Conservation (phyloP, 2,113 vertebrate species). For the Cyanoderma ruficeps region DNA sequence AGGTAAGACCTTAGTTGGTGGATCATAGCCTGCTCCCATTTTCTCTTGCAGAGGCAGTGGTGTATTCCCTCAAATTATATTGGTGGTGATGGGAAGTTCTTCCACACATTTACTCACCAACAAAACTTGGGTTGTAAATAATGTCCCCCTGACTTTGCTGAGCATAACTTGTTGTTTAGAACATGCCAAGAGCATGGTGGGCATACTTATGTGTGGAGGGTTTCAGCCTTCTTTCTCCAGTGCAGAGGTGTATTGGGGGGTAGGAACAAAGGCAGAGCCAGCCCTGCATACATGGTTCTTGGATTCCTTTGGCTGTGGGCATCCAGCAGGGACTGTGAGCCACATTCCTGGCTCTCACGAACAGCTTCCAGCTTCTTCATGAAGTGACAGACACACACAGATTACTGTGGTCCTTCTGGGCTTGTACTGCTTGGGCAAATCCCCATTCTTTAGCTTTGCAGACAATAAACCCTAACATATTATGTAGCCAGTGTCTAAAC, state of each 20-base stretch:
- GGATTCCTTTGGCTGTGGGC: neutral
- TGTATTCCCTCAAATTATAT: neutral
- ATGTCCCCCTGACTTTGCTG: neutral
- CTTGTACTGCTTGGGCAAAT: neutral
- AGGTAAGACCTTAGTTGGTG: neutral
- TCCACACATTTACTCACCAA: neutral
- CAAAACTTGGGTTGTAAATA: neutral
- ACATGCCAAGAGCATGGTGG: neutral
- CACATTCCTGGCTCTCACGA: neutral
- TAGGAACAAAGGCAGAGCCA: neutral
- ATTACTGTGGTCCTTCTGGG: neutral
- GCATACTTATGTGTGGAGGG: rapidly evolving
- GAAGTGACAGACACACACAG: neutral
- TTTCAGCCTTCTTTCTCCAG: neutral
- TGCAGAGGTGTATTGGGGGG: neutral
- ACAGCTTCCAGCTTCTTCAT: neutral
- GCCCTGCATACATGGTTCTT: neutral
- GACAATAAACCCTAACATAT: neutral
- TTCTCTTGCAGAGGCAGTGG: neutral
- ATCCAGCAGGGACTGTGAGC: neutral
- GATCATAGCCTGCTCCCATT: neutral
- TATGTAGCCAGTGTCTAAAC: neutral
- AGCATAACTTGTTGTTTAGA: neutral
- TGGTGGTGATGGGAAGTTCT: neutral
- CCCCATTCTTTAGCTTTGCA: neutral